These are phyloP conservation scores for Perdita meconis DNA, from an alignment of 2,888 invertebrate genomes.

Conservation along the genomic window DNA sequence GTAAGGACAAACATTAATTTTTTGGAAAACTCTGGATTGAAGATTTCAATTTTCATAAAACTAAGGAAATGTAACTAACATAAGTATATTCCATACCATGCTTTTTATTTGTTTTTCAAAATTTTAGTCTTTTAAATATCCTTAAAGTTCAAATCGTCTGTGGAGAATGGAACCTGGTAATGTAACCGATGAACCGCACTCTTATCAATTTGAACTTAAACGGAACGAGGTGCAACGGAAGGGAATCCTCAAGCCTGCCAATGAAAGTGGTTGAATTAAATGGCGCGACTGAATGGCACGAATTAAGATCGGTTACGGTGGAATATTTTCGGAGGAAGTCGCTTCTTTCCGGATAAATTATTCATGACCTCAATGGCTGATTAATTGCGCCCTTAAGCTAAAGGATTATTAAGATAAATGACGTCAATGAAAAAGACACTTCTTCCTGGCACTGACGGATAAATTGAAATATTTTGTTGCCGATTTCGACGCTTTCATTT, in stretches of 20 bases:
- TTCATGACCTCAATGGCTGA: constrained; percentile 71
- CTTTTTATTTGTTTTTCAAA: too few species aligned
- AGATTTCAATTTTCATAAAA: too few species aligned
- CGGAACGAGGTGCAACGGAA: constrained; percentile 57
- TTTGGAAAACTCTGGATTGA: too few species aligned
- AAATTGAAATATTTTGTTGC: constrained; percentile 20
- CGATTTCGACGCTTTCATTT: not conserved
- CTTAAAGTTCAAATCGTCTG: constrained; percentile 2
- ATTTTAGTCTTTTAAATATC: too few species aligned
- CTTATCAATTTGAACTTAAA: constrained; percentile 63
- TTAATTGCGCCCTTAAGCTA: constrained; percentile 68
- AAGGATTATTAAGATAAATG: constrained; percentile 72
- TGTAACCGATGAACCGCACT: constrained; percentile 41
- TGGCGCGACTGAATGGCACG: constrained; percentile 59
- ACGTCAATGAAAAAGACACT: constrained; percentile 34
- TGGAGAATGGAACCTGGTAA: constrained; percentile 24
- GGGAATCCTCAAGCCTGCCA: constrained; percentile 56
- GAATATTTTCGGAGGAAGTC: constrained; percentile 66
- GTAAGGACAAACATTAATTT: too few species aligned
- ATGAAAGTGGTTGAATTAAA: constrained; percentile 66
- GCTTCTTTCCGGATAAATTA: constrained; percentile 66
- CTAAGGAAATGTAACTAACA: too few species aligned
- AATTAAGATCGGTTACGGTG: constrained; percentile 68
- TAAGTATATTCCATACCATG: too few species aligned
- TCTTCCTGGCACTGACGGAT: constrained; percentile 23